A percentile compares a stretch with the other conserved stretches of the same genome.
Conservation (phyloP, 2,113 vertebrate genomes). For the Anoura caudifer region DNA sequence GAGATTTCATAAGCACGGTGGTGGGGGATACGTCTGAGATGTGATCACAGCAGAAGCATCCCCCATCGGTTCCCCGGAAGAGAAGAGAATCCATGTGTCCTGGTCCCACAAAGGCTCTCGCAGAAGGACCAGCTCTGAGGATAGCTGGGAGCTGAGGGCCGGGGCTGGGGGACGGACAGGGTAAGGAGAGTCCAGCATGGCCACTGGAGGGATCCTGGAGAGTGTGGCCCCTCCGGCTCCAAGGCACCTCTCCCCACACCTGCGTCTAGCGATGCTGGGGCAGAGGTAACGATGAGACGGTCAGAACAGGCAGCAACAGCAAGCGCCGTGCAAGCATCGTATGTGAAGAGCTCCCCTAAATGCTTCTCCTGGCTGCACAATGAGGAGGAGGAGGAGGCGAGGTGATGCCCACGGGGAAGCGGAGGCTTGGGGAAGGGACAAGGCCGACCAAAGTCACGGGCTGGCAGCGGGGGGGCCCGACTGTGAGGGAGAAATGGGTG, state of each 20-base stretch:
- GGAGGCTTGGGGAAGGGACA: no score
- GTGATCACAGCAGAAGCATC: no score
- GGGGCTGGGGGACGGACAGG: rapidly evolving
- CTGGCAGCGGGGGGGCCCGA: no score
- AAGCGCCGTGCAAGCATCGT: rapidly evolving
- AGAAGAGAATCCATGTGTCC: rapidly evolving
- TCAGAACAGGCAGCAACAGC: rapidly evolving
- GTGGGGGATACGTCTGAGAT: not conserved
- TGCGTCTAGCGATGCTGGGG: rapidly evolving
- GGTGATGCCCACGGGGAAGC: rapidly evolving
- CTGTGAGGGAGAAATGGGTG: rapidly evolving
- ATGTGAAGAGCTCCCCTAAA: rapidly evolving
- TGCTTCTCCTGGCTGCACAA: rapidly evolving
- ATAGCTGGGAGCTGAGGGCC: no score
- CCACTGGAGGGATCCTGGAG: rapidly evolving
- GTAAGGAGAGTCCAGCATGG: rapidly evolving
- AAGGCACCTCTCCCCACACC: not conserved
- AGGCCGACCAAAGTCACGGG: not conserved
- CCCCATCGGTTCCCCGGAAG: rapidly evolving
- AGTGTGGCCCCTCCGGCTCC: rapidly evolving
- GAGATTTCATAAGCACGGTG: not conserved
- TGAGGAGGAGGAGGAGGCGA: no score
- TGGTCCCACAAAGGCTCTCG: rapidly evolving
- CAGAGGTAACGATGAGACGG: rapidly evolving
- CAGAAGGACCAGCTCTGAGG: rapidly evolving